Percentiles rank a stretch among this genome's conserved stretches.
Conservation (phyloP, 2,888 invertebrate species). For the Hartigia nigra region DNA sequence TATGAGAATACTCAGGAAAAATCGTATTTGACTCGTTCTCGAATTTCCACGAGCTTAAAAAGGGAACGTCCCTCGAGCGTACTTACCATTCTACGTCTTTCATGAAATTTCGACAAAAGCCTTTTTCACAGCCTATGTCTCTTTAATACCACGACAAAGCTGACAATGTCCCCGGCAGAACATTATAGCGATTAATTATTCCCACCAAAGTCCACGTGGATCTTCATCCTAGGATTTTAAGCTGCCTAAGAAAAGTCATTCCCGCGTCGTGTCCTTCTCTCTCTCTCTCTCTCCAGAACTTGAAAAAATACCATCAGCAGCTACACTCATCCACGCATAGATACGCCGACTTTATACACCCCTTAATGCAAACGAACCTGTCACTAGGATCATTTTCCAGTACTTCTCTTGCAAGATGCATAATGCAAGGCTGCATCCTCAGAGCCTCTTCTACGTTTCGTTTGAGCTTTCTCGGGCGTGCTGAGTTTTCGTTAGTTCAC, state of each 20-base stretch:
- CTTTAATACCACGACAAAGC: not conserved
- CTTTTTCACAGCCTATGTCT: not conserved
- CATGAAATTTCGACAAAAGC: not conserved
- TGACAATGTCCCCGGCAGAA: not conserved
- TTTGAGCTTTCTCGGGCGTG: not conserved
- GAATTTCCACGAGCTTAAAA: not conserved
- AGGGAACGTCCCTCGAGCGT: not conserved
- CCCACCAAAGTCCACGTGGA: not conserved
- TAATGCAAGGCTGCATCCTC: not conserved
- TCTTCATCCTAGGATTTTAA: not conserved
- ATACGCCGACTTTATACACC: not conserved
- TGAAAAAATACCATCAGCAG: not conserved
- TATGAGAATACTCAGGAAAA: not conserved
- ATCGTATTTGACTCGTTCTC: not conserved
- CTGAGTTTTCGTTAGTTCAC: not conserved
- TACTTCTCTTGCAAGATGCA: not conserved
- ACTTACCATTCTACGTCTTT: not conserved
- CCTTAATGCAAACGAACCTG: not conserved
- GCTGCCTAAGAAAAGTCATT: not conserved
- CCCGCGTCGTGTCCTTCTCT: not conserved
- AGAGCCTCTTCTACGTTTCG: not conserved
- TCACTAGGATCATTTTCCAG: not conserved
- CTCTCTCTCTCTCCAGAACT: not conserved
- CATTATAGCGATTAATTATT: not conserved
- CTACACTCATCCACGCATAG: not conserved